phyloP scores from a whole-genome alignment of 2,113 vertebrate genomes.

The Cacatua alba region DNA sequence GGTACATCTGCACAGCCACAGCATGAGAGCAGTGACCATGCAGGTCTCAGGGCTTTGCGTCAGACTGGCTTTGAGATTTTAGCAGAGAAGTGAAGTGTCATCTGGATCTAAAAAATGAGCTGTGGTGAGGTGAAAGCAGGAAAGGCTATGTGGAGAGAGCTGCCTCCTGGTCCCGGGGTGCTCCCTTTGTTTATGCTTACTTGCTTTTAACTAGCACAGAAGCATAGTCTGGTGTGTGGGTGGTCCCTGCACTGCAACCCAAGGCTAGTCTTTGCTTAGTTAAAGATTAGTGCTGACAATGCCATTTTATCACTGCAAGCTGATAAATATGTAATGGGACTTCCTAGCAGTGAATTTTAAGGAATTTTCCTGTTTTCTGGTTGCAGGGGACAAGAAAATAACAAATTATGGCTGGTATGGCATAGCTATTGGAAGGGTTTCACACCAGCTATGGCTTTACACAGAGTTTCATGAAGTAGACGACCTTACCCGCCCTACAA shows the following conservation, averaged over 20 bases:
- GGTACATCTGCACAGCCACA: not conserved
- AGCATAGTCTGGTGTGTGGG: not conserved
- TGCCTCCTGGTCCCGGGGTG: not conserved
- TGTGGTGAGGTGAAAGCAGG: not conserved
- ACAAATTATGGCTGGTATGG: not conserved
- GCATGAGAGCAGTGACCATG: not conserved
- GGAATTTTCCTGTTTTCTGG: not conserved
- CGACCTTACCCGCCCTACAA: not conserved
- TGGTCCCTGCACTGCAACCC: not conserved
- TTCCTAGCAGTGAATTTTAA: not conserved
- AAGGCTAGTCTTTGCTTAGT: not conserved
- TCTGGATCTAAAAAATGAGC: not conserved
- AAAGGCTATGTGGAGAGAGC: not conserved
- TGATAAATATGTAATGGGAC: not conserved
- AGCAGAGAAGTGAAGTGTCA: not conserved
- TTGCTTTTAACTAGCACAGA: not conserved
- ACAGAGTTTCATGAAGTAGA: not conserved
- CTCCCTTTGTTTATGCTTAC: not conserved
- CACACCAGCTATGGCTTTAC: not conserved
- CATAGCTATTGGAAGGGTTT: not conserved
- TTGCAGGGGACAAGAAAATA: not conserved
- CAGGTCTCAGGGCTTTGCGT: not conserved
- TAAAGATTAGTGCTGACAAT: constrained; percentile 28
- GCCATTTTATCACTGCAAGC: not conserved
- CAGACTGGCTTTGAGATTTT: not conserved